phyloP scores from a whole-genome alignment of 2,113 vertebrate species.

The Mastomys coucha region DNA sequence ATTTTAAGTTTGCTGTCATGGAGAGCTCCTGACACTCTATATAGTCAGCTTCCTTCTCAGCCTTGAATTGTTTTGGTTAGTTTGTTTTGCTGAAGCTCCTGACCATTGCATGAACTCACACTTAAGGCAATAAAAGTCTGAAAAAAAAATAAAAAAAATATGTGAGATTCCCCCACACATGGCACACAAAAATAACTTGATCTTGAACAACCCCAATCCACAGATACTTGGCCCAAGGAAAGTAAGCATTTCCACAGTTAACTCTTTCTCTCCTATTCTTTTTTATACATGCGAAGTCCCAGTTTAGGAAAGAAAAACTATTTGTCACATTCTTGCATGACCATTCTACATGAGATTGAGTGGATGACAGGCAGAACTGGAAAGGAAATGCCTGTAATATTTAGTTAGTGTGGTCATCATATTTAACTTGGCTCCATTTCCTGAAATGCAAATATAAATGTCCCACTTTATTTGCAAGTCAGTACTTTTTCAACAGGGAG shows the following conservation, averaged over 20 bases:
- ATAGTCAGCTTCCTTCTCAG: background rate
- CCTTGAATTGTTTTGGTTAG: background rate
- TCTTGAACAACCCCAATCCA: slow-evolving; percentile 11
- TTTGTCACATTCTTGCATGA: slow-evolving; percentile 75
- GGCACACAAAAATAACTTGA: background rate
- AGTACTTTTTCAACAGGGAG: slow-evolving; percentile 56
- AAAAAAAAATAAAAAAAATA: background rate
- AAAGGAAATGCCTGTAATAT: slow-evolving; percentile 85
- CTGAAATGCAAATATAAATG: slow-evolving; percentile 76
- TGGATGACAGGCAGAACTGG: slow-evolving; percentile 73
- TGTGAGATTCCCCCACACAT: background rate
- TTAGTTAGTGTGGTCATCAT: slow-evolving; percentile 82
- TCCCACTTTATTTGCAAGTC: slow-evolving; percentile 69
- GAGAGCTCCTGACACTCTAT: background rate
- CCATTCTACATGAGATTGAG: slow-evolving; percentile 75
- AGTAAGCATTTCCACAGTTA: slow-evolving; percentile 67
- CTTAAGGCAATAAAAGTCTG: background rate
- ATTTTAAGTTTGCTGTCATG: background rate
- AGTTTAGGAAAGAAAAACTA: slow-evolving; percentile 77
- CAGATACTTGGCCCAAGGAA: slow-evolving; percentile 51
- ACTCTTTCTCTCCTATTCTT: slow-evolving; percentile 54
- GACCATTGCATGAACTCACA: background rate
- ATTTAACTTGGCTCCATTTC: slow-evolving; percentile 81
- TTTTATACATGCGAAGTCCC: slow-evolving; percentile 66
- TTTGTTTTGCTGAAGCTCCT: background rate